Base-by-base conservation (phyloP, 1,140 invertebrate genomes). In the Drosophila miranda region DNA sequence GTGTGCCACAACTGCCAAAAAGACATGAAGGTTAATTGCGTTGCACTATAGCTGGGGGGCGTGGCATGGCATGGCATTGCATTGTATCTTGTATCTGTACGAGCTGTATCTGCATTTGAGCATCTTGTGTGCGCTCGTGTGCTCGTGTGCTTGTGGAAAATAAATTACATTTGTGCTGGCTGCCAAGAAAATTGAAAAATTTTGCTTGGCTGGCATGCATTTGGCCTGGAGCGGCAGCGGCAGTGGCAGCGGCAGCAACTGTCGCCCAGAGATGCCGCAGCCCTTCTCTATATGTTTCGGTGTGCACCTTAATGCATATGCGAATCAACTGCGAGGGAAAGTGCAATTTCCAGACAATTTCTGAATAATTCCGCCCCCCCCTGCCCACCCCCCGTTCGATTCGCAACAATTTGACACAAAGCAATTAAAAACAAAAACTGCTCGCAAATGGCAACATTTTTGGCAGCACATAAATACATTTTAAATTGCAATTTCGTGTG, bases 1-100 rank as follows among this genome's bases (percentile, higher is more conserved):
- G 77, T 81, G 74, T 54, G 48, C 63, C 63, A 57, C 67, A 84
- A 84, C 82, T 87, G 82, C 59, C 82, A 87, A 87, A 86, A 87
- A 68, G 70, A 87, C 82, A 87, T 82, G 82, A 87, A 87, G 82
- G 82, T 87, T 87, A 87, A 87, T 87, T 86, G 82, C 71, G 43
- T 66, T 81, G 82, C 76, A 80, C 75, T 48, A 61, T 53, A 26
- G 75, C 75, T 44, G 26, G 56, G 28, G 28, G 16, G 1, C 16
- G 1, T 16, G 16, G 28, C 6, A 28, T 7, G 58, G 57, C 23
- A 3, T 0, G 16, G 19, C 54, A 34, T 9, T 43, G 55, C 41
- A 63, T 58, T 69, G 52, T 63, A 50, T 53, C 46, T 73, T 45
- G 53, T 56, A 56, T 57, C 42, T 75, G 52, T 7, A 28, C 6